Evolutionary conservation across 2,113 vertebrate species (phyloP).

Genomic region (Alexandromys fortis): DNA sequence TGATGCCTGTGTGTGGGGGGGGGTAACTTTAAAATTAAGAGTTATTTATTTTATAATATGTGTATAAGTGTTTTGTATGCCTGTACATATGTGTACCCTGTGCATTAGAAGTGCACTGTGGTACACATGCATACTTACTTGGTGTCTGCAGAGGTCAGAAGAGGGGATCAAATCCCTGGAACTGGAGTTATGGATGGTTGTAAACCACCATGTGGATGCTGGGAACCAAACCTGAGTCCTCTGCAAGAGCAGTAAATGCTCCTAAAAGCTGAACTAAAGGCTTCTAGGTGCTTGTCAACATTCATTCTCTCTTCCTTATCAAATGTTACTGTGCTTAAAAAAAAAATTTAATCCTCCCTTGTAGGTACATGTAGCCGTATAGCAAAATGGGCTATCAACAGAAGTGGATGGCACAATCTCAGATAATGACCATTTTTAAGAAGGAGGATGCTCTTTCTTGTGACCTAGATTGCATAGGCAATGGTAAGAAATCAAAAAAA

Average conservation of each 20-base stretch:
- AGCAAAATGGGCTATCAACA: neutral
- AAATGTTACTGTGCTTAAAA: slow-evolving; percentile 6
- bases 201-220: neutral
- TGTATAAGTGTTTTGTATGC: no score
- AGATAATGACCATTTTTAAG: neutral
- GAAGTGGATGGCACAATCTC: neutral
- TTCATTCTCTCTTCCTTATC: neutral
- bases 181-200: neutral
- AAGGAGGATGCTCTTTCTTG: neutral
- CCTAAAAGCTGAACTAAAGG: neutral
- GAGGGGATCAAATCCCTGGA: neutral
- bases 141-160: neutral
- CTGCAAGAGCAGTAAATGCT: neutral
- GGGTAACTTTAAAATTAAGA: no score
- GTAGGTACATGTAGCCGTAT: neutral
- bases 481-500: neutral
- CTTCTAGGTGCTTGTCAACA: neutral
- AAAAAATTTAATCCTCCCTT: neutral
- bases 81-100: no score
- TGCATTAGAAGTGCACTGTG: no score
- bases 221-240: neutral
- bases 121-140: neutral
- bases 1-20: no score
- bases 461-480: neutral
- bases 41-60: no score